phyloP scores from a whole-genome alignment of 2,113 vertebrate species.

The Brachyistius frenatus region DNA sequence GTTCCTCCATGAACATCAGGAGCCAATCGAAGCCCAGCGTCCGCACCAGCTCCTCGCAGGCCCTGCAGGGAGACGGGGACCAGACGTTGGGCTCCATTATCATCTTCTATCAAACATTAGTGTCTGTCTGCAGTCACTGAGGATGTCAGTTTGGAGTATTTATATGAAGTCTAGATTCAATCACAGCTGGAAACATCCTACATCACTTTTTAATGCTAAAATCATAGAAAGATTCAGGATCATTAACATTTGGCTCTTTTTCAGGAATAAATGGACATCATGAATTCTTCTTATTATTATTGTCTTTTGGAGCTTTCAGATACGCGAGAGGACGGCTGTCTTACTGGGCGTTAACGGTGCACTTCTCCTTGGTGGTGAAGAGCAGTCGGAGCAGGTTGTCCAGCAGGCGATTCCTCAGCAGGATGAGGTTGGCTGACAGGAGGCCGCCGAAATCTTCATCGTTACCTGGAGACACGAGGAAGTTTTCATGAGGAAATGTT shows the following conservation, averaged over 20 bases:
- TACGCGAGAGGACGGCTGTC: conserved; percentile 47
- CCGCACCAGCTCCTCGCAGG: conserved; percentile 95
- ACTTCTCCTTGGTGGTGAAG: conserved; percentile 95
- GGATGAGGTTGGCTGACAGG: conserved; percentile 94
- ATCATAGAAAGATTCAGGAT: no score
- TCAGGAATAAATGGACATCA: no score
- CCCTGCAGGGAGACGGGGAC: conserved; percentile 80
- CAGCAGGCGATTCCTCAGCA: conserved; percentile 94
- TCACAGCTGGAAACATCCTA: no score
- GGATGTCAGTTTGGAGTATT: background rate
- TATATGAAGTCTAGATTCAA: no score
- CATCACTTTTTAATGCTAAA: no score
- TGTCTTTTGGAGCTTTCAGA: background rate
- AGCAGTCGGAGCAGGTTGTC: conserved; percentile 94
- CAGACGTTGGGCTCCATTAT: no score
- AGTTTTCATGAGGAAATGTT: background rate
- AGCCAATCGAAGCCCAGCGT: conserved; percentile 98
- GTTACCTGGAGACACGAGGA: conserved; percentile 78
- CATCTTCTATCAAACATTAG: background rate
- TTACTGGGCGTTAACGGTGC: conserved; percentile 93
- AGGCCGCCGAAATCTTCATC: conserved; percentile 96
- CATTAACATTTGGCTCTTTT: no score
- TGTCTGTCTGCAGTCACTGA: background rate
- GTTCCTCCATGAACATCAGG: conserved; percentile 98
- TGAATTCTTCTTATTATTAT: no score